Conservation (phyloP, 92 coral and sea anemone species). For the Siderastrea radians region DNA sequence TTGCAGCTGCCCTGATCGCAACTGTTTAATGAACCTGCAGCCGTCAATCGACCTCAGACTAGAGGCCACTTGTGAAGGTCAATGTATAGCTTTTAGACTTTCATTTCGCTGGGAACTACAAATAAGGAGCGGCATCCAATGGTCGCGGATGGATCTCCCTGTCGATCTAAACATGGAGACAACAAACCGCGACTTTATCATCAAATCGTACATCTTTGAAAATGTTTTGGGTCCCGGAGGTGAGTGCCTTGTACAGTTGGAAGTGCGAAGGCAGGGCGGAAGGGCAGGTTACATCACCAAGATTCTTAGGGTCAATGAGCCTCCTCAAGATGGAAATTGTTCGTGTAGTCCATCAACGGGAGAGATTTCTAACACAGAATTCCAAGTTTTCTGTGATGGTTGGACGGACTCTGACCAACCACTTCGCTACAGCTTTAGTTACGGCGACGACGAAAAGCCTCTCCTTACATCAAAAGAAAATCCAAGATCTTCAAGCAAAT, state of each 20-base stretch:
- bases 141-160: background rate
- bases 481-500: conserved; percentile 18
- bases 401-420: conserved; percentile 85
- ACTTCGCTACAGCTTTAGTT: conserved; percentile 71
- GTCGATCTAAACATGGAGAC: conserved; percentile 7
- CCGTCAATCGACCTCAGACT: conserved; percentile 41
- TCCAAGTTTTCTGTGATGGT: conserved; percentile 67
- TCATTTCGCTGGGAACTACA: conserved; percentile 20
- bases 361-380: conserved; percentile 67
- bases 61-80: conserved; percentile 21
- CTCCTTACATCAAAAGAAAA: conserved; percentile 22
- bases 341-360: conserved; percentile 65
- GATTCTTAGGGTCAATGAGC: conserved; percentile 49
- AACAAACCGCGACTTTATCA: background rate
- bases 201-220: conserved; percentile 22
- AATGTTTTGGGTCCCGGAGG: conserved; percentile 36
- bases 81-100: background rate
- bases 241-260: conserved; percentile 16
- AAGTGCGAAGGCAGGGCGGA: conserved; percentile 58
- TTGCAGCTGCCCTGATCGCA: conserved; percentile 22
- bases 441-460: conserved; percentile 37
- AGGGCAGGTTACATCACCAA: conserved; percentile 29
- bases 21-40: conserved; percentile 8
- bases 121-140: background rate
- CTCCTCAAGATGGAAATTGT: conserved; percentile 79